Evolutionary conservation across 2,797 vertebrate species (phyloP).

Genomic region (Nannoperca obscura): DNA sequence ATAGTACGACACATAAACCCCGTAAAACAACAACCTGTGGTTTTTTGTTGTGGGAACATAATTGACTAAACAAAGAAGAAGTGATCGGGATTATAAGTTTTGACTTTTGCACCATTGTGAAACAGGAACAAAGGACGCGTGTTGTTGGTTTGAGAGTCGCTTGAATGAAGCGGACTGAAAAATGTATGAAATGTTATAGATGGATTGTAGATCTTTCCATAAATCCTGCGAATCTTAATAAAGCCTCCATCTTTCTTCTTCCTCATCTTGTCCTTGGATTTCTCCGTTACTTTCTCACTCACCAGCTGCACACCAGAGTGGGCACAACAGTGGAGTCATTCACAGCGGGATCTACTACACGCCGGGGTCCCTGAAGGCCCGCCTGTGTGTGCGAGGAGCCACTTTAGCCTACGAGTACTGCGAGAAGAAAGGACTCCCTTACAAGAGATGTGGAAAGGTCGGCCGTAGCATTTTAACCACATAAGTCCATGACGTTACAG

Average conservation of each 20-base stretch:
- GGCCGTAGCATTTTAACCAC: constrained; percentile 18
- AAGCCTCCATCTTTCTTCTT: not conserved
- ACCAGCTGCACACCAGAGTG: constrained; percentile 93
- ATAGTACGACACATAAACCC: not conserved
- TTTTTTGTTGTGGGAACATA: not conserved
- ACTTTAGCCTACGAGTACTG: constrained; percentile 94
- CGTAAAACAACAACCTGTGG: not conserved
- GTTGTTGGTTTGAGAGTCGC: not conserved
- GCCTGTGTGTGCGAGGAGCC: constrained; percentile 93
- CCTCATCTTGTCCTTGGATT: not conserved
- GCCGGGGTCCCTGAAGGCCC: constrained; percentile 95
- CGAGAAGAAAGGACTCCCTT: constrained; percentile 91
- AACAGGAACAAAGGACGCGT: not conserved
- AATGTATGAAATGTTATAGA: not conserved
- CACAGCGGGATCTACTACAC: constrained; percentile 99
- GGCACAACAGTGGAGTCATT: constrained; percentile 98
- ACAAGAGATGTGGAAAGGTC: constrained; percentile 95
- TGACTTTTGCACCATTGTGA: not conserved
- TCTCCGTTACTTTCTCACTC: not conserved
- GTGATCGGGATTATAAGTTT: not conserved
- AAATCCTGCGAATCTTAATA: not conserved
- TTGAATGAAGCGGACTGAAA: not conserved
- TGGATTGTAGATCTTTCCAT: not conserved
- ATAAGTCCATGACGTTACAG: not conserved
- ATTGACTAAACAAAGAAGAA: not conserved